Base-by-base conservation (phyloP, 2,797 vertebrate species). In the Pelobates cultripes region DNA sequence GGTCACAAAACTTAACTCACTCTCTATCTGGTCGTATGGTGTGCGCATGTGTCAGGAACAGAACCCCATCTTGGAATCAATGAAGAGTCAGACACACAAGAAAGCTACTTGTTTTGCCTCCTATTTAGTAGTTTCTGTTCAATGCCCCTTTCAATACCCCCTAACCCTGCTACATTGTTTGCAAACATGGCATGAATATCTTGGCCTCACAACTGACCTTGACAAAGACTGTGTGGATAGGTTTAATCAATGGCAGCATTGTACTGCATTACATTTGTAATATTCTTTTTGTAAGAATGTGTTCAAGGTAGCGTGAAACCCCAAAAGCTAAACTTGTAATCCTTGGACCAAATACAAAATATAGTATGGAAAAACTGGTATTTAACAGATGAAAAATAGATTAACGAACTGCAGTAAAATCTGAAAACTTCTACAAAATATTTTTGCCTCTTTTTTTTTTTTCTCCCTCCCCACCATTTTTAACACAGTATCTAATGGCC, bases 191-290 rank as follows among this genome's bases (percentile, higher is more conserved):
- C 63, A 84, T 79, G 57, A 71, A 84, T 53, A 70, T 55, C 44
- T 75, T 87, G 88, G 86, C 81, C 89, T 88, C 76, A 79, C 66
- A 77, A 80, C 80, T 92, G 91, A 93, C 91, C 91, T 94, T 91
- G 91, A 85, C 13, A 85, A 82, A 88, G 64, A 87, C 86, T 85
- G 40, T 10, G 43, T 83, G 81, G 85, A 80, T 82, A 12, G 86
- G 78, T 67, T 86, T 45, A 73, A 85, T 91, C 91, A 88, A 85
- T 79, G 87, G 87, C 89, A 85, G 86, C 90, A 83, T 79, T 81
- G 87, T 88, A 87, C 88, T 82, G 86, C 84, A 68, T 40, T 14
- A 76, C 70, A n/a, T 81, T 71, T 85, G 89, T 86, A 73, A 88
- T 83, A 74, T 81, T 85, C 60, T 86, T 84, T 86, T 57, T 75